A percentile compares a stretch with the other conserved stretches of the same genome.
Evolutionary conservation across 2,113 vertebrate genomes (phyloP).

Genomic region (Thinocorus orbignyianus): DNA sequence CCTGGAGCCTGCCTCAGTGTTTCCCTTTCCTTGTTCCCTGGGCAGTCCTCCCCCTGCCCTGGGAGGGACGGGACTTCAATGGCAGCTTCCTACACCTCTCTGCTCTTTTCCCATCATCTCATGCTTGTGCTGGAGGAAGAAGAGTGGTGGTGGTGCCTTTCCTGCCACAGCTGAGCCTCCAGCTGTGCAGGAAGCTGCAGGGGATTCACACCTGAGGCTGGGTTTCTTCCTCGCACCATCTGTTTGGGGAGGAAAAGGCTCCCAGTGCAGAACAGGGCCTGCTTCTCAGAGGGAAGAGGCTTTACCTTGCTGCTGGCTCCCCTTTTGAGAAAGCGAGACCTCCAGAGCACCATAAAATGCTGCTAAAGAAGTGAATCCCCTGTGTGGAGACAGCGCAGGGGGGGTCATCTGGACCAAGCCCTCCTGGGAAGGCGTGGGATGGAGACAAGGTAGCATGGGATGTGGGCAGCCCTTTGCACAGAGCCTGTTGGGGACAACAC

Average conservation of each 20-base stretch:
- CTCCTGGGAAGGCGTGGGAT: neutral
- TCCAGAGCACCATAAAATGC: neutral
- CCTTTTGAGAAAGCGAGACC: neutral
- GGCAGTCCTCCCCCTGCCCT: neutral
- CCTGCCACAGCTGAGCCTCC: neutral
- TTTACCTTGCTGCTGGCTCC: neutral
- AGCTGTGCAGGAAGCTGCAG: accelerated
- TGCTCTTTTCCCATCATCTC: neutral
- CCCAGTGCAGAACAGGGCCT: neutral
- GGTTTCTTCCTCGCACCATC: neutral
- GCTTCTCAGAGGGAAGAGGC: neutral
- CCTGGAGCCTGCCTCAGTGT: neutral
- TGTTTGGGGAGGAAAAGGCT: neutral
- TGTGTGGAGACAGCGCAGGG: accelerated
- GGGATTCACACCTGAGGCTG: neutral
- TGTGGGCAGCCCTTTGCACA: accelerated
- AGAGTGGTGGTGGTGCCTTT: neutral
- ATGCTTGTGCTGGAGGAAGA: neutral
- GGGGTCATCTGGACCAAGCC: neutral
- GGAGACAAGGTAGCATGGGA: neutral
- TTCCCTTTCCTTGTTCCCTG: neutral
- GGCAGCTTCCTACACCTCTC: neutral
- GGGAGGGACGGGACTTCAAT: accelerated
- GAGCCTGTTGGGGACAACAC: accelerated
- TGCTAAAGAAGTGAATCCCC: neutral